Evolutionary conservation across 2,888 invertebrate genomes (phyloP).

Genomic region (Leucozona laternaria): DNA sequence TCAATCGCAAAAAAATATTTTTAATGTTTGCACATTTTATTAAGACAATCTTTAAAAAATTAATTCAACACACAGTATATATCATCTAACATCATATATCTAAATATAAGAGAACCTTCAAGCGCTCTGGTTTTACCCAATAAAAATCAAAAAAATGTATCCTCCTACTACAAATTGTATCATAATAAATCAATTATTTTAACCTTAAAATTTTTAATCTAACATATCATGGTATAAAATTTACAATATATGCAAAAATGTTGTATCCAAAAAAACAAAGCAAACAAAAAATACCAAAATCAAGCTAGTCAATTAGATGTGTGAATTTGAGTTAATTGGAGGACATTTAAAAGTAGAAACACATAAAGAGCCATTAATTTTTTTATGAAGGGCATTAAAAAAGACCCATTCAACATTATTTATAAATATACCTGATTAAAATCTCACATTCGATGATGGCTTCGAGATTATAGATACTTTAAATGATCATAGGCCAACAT

Average conservation of each 20-base stretch:
- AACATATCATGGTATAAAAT: constrained; percentile 30
- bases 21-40: background rate
- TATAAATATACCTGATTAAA: constrained; percentile 16
- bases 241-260: constrained; percentile 43
- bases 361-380: constrained; percentile 35
- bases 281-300: background rate
- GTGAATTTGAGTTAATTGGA: constrained; percentile 57
- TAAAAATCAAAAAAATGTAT: background rate
- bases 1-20: background rate
- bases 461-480: constrained; percentile 2
- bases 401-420: constrained; percentile 11
- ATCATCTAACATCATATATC: background rate
- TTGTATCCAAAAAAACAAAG: constrained; percentile 1
- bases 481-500: constrained; percentile 5
- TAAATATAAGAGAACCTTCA: background rate
- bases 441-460: constrained; percentile 11
- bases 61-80: background rate
- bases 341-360: constrained; percentile 51
- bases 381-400: constrained; percentile 42
- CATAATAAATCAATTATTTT: constrained; percentile 63
- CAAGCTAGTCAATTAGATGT: constrained; percentile 50
- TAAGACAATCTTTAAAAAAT: background rate
- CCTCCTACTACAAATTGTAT: constrained; percentile 24
- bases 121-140: constrained; percentile 19
- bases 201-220: constrained; percentile 47